phyloP scores from a whole-genome alignment of 2,888 invertebrate species.

The Phlogophora meticulosa region DNA sequence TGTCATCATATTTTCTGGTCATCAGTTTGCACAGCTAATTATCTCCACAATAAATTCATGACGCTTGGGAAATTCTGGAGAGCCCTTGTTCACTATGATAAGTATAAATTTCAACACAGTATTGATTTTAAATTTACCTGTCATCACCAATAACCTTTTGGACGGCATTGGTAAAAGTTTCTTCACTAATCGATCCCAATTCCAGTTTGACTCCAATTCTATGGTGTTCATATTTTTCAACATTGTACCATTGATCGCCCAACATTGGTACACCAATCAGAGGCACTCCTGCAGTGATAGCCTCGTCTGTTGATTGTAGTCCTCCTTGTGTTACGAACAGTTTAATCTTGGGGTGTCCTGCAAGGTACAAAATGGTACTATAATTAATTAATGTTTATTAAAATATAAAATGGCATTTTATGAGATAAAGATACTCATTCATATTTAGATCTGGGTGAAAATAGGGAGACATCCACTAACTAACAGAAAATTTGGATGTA shows the following conservation, averaged over 20 bases:
- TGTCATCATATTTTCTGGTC: too few species aligned
- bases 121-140: constrained; percentile 62
- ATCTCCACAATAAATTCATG: too few species aligned
- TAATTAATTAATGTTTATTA: too few species aligned
- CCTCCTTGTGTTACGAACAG: constrained; percentile 88
- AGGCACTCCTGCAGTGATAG: constrained; percentile 82
- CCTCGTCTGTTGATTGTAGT: constrained; percentile 86
- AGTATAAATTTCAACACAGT: too few species aligned
- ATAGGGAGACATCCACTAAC: too few species aligned
- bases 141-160: constrained; percentile 68
- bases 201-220: constrained; percentile 73
- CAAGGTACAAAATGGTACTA: not conserved
- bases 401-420: too few species aligned
- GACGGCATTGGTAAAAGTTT: constrained; percentile 70
- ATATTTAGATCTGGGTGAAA: too few species aligned
- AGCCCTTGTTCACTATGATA: too few species aligned
- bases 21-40: too few species aligned
- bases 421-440: too few species aligned
- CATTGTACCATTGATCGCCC: constrained; percentile 84
- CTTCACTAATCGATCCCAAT: constrained; percentile 69
- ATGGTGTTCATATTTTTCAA: constrained; percentile 72
- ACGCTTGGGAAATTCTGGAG: too few species aligned
- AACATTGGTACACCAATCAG: constrained; percentile 83
- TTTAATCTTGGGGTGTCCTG: constrained; percentile 79
- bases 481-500: too few species aligned